These are phyloP conservation scores for Aptenodytes patagonicus DNA, from an alignment of 2,113 vertebrate genomes.

Conservation along the genomic window DNA sequence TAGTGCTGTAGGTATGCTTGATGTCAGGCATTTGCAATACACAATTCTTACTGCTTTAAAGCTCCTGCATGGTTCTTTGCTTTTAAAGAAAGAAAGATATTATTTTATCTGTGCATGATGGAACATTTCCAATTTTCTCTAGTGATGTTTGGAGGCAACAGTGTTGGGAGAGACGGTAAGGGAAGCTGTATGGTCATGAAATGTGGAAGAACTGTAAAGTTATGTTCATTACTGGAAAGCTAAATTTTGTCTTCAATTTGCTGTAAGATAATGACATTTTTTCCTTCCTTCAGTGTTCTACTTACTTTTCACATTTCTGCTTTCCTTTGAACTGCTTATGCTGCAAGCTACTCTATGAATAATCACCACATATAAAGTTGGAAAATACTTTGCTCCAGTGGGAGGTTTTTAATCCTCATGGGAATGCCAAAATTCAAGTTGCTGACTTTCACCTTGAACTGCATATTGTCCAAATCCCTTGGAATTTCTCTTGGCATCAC, in stretches of 20 bases:
- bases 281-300: not conserved
- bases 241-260: not conserved
- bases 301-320: not conserved
- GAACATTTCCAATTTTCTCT: not conserved
- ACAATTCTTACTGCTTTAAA: not conserved
- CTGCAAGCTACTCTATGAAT: not conserved
- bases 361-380: not conserved
- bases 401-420: slow-evolving; percentile 20
- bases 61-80: not conserved
- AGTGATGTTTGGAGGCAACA: not conserved
- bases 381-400: not conserved
- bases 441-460: not conserved
- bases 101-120: not conserved
- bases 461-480: not conserved
- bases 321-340: not conserved
- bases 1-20: not conserved
- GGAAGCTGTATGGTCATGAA: not conserved
- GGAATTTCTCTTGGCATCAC: slow-evolving; percentile 20
- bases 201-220: not conserved
- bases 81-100: not conserved
- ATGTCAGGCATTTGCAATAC: not conserved
- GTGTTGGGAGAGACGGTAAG: not conserved
- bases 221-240: not conserved
- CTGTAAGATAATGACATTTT: not conserved
- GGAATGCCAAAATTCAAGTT: slow-evolving; percentile 52